Base-by-base conservation (phyloP, 2,888 invertebrate genomes). In the Xylocampa areola region DNA sequence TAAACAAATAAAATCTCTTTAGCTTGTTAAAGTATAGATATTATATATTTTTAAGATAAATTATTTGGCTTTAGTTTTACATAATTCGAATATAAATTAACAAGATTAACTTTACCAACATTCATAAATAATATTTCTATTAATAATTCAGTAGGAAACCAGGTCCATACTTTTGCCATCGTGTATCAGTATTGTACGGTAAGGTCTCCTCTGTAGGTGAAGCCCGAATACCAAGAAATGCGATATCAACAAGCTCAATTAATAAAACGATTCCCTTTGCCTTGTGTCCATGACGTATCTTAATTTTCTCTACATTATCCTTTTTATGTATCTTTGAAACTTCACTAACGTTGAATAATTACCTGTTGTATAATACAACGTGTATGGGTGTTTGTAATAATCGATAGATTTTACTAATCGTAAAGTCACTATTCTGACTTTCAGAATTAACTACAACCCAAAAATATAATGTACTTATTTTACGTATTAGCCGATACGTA, bases 181-280 rank as follows among this genome's bases (percentile, higher is more conserved):
- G 70, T 41, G 40, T 61, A 58, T 48, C 61, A 19, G 52, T 72
- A 69, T 59, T 57, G 62, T 65, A 66, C 65, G 50, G 49, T 58
- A 76, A 59, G 66, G 61, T 45, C 68, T 74, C 69, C 72, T 68
- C 60, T 68, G 74, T 69, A 78, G 68, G 68, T 74, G 78, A 73
- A 79, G 70, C 76, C 79, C 74, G 73, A 81, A 81, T 87, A 85
- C 86, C 70, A 54, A 79, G 87, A 87, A 87, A 84, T 74, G 75
- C 77, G 83, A 87, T 84, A 82, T 79, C 61, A 75, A 77, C 74
- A 72, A 70, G 68, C 62, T 79, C 79, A 81, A 82, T 83, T 80
- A 81, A 80, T 84, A 83, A 85, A 84, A 79, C 65, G 73, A 74
- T 75, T 77, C 72, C 52, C 53, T 45, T 55, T 44, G 50, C 43